phyloP scores from a whole-genome alignment of 2,888 invertebrate species.

The Podabrus alpinus region DNA sequence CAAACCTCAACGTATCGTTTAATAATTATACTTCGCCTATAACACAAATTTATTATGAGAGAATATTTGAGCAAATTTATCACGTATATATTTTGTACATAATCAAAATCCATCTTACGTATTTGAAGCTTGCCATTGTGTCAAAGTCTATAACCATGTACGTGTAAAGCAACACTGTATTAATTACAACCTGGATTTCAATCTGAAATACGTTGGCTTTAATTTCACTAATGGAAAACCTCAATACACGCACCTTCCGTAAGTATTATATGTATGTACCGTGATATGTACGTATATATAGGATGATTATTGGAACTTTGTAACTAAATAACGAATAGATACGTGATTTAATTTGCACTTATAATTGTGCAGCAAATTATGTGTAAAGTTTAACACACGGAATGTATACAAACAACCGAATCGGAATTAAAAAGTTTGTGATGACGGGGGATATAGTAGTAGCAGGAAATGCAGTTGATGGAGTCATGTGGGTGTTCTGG shows the following conservation, averaged over 20 bases:
- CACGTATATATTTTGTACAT: neutral
- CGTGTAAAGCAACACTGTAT: slow-evolving; percentile 7
- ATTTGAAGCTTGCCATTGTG: neutral
- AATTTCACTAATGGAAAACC: slow-evolving; percentile 21
- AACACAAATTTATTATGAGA: neutral
- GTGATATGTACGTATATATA: too few relatives aligned
- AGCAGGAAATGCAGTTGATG: neutral
- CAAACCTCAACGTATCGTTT: neutral
- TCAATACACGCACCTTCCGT: neutral
- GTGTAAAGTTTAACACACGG: neutral
- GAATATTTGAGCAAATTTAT: neutral
- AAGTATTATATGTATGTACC: too few relatives aligned
- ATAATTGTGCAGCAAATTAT: neutral
- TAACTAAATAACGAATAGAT: neutral
- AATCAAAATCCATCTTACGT: slow-evolving; percentile 2
- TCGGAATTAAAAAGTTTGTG: neutral
- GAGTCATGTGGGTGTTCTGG: neutral
- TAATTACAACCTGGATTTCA: slow-evolving; percentile 17
- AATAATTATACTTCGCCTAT: neutral
- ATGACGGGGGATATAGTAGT: neutral
- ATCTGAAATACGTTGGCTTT: slow-evolving; percentile 12
- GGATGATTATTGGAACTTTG: neutral
- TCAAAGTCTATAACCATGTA: slow-evolving; percentile 3
- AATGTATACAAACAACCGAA: neutral
- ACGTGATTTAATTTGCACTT: neutral